Evolutionary conservation across 2,888 invertebrate genomes (phyloP), one percentile per base, ranked within the genome.

Genomic region (Rhaphigaster nebulosa): DNA sequence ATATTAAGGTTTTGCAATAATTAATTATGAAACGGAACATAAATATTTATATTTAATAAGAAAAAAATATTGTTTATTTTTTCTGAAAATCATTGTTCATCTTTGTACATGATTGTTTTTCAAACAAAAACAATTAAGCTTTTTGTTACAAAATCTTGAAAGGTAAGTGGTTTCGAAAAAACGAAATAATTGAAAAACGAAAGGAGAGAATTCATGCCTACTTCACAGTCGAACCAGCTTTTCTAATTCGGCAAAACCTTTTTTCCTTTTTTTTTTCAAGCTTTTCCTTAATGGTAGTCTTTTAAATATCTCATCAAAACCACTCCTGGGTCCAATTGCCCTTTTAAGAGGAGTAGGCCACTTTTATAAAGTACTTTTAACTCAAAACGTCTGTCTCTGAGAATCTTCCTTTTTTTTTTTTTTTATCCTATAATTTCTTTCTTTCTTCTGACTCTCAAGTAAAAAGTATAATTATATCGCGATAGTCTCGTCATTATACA

Each of bases 271-370:
- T 34, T 70, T 38, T 76, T 38, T 23, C 23, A 38, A 76, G 20
- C 38, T 38, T 76, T 76, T 38, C 23, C 38, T 38, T 76, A 76
- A 76, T 76, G 70, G 38, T 23, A 23, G 70, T 38, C 70, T 76
- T 76, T 76, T 76, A 76, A 76, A 76, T 76, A 76, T 76, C 70
- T 76, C 70, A 76, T 76, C 70, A 76, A 76, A 76, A 76, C 70
- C 70, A 76, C 70, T 76, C 70, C 70, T 20, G 38, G 23, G 23
- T 4, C 70, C 70, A 76, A 76, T 76, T 76, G 70, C 70, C 70
- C 70, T 76, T 65, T 76, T 76, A 76, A 76, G 70, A 76, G 38
- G 70, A 76, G 70, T 76, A 76, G 70, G 8, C 70, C 70, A 76
- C 70, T 76, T 76, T 38, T 38, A 38, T 20, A 20, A 76, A 76